Percentiles rank a stretch among this genome's conserved stretches.
phyloP scores from a whole-genome alignment of 2,888 invertebrate species.

The Tipula confusa region DNA sequence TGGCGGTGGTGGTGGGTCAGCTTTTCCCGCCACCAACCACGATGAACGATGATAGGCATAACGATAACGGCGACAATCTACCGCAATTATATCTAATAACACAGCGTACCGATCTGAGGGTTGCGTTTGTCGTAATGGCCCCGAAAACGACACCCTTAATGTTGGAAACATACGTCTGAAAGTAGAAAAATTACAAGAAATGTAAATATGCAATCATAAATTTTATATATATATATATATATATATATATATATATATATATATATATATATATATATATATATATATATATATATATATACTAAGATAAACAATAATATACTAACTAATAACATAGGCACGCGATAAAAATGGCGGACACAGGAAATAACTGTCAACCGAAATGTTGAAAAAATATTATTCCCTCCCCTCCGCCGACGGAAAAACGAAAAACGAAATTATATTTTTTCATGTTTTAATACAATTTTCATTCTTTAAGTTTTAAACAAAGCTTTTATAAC shows the following conservation, averaged over 20 bases:
- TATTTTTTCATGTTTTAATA: background rate
- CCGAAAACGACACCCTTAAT: constrained; percentile 87
- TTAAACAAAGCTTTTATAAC: constrained; percentile 3
- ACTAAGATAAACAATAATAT: background rate
- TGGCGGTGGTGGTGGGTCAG: constrained; percentile 92
- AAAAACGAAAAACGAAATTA: background rate
- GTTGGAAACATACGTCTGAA: constrained; percentile 97
- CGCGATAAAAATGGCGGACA: constrained; percentile 30
- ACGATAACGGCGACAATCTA: constrained; percentile 92
- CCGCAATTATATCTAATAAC: constrained; percentile 92
- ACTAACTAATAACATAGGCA: background rate
- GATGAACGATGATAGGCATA: constrained; percentile 98
- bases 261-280: background rate
- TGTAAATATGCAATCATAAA: background rate
- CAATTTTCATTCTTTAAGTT: background rate
- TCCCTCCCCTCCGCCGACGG: background rate
- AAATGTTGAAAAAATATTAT: constrained; percentile 1
- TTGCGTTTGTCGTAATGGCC: constrained; percentile 57
- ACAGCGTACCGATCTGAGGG: constrained; percentile 85
- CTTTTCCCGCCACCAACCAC: constrained; percentile 97
- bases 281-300: background rate
- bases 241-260: background rate
- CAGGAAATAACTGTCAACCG: constrained; percentile 31
- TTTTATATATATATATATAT: background rate
- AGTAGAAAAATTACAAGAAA: constrained; percentile 7